Conservation (phyloP, 2,797 vertebrate genomes). For the Pygocentrus nattereri region DNA sequence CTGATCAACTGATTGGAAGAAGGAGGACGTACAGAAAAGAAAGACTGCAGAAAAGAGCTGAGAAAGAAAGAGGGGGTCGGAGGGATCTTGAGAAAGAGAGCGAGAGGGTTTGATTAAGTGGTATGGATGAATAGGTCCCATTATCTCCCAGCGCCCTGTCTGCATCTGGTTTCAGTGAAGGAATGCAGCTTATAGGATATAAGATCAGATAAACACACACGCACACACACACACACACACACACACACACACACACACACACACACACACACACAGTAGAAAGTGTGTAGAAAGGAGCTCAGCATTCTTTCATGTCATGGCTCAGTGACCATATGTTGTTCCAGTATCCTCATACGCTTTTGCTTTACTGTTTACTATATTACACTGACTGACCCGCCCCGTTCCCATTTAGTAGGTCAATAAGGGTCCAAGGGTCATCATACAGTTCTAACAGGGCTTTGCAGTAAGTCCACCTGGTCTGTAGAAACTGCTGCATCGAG, state of each 20-base stretch:
- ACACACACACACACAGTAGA: neutral
- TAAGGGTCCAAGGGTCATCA: neutral
- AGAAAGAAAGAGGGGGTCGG: neutral
- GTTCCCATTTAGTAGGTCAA: no score
- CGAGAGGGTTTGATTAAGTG: conserved; percentile 52
- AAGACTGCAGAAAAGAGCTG: neutral
- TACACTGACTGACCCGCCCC: no score
- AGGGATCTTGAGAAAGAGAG: conserved; percentile 2
- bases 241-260: conserved; percentile 23
- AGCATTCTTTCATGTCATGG: conserved; percentile 29
- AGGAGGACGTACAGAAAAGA: conserved; percentile 20
- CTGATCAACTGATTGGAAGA: conserved; percentile 29
- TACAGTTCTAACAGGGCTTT: no score
- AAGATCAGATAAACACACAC: conserved; percentile 33
- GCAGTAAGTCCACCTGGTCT: neutral
- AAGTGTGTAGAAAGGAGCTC: conserved; percentile 25
- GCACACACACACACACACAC: conserved; percentile 28
- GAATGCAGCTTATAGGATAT: conserved; percentile 52
- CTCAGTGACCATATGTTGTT: conserved; percentile 45
- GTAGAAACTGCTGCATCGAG: neutral
- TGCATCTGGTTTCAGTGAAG: conserved; percentile 52
- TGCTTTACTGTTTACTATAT: no score
- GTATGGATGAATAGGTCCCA: conserved; percentile 46
- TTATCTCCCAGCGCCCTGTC: conserved; percentile 43
- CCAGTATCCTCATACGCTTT: neutral